phyloP scores from a whole-genome alignment of 2,113 vertebrate species.

The Neotoma lepida region DNA sequence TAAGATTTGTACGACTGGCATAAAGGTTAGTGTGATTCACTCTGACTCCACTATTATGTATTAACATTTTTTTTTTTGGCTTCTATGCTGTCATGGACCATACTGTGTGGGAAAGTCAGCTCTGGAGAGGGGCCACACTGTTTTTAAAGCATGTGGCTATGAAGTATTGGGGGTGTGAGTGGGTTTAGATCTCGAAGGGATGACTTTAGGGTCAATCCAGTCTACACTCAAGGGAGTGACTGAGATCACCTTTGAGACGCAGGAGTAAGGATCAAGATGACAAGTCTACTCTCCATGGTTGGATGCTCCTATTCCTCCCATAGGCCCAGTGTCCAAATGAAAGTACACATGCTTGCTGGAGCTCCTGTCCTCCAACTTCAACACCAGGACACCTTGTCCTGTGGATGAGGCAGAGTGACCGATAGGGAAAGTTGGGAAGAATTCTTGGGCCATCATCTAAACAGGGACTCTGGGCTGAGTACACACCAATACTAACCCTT shows the following conservation, averaged over 20 bases:
- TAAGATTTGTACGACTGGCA: not conserved
- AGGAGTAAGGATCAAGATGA: not conserved
- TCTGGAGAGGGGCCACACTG: not conserved
- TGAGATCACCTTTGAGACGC: not conserved
- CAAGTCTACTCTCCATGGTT: not conserved
- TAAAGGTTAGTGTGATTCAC: conserved; percentile 14
- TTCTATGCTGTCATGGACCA: not conserved
- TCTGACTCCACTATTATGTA: not conserved
- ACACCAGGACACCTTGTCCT: not conserved
- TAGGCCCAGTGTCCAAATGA: not conserved
- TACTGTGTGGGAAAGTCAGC: not conserved
- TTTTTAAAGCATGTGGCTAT: not conserved
- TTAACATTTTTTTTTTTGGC: not conserved
- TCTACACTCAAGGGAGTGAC: not conserved
- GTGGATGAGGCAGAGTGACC: not conserved
- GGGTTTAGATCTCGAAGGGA: not conserved
- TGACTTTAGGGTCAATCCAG: not conserved
- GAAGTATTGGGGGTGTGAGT: not conserved
- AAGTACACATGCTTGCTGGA: not conserved
- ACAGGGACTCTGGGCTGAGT: not conserved
- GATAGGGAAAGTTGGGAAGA: not conserved
- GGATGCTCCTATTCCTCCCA: not conserved
- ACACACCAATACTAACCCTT: not conserved
- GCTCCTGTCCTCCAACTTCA: not conserved
- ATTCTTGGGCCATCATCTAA: not conserved